Conservation (phyloP, 2,797 vertebrate genomes). For the Phrynocephalus vlangalii region DNA sequence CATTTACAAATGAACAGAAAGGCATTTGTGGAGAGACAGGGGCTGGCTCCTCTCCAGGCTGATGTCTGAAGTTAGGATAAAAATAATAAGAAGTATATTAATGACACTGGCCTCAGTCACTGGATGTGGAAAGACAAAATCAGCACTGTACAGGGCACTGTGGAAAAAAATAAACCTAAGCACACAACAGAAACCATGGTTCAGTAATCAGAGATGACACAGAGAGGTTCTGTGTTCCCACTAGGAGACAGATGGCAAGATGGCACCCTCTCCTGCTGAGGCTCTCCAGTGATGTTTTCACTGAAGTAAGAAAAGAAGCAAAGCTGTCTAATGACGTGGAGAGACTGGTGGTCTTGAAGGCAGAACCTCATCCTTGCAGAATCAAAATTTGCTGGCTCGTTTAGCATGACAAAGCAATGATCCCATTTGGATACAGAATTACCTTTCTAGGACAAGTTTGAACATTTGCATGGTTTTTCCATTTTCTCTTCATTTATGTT, state of each 20-base stretch:
- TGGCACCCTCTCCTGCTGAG: neutral
- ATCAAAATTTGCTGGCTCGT: neutral
- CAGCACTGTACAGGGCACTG: neutral
- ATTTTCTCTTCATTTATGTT: neutral
- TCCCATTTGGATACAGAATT: neutral
- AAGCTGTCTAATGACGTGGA: no score
- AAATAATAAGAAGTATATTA: conserved; percentile 45
- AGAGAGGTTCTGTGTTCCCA: neutral
- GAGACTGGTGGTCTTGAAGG: neutral
- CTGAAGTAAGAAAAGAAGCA: neutral
- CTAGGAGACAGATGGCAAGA: neutral
- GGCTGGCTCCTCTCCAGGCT: conserved; percentile 49
- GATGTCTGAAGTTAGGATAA: conserved; percentile 52
- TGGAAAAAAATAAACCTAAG: neutral
- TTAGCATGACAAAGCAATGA: neutral
- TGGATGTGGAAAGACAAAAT: neutral
- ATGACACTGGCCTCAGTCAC: neutral
- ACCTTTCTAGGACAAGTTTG: neutral
- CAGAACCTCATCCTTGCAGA: neutral
- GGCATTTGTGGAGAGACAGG: conserved; percentile 7
- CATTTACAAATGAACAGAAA: conserved; percentile 75
- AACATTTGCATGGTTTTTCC: neutral
- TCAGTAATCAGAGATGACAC: neutral
- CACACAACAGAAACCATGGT: neutral
- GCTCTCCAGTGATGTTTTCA: neutral